phyloP scores from a whole-genome alignment of 2,797 vertebrate genomes.

The Micromesistius poutassou region DNA sequence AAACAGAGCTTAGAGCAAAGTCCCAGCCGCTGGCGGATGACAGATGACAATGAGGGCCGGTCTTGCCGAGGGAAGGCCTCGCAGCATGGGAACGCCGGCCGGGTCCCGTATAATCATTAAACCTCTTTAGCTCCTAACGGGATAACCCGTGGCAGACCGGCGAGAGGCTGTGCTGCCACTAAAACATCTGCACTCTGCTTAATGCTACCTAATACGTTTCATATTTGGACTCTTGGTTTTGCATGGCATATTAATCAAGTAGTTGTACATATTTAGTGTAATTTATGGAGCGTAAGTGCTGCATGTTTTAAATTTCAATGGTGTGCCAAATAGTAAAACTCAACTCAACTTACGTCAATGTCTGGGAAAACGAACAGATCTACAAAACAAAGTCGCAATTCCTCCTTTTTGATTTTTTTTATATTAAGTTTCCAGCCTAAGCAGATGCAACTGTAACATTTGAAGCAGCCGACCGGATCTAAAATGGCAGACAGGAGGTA shows the following conservation, averaged over 20 bases:
- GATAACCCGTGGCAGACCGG: conserved; percentile 55
- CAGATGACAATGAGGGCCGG: conserved; percentile 60
- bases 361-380: too few relatives aligned
- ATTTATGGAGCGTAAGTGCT: too few relatives aligned
- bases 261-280: too few relatives aligned
- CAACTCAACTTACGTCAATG: too few relatives aligned
- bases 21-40: conserved; percentile 59
- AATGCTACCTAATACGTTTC: conserved; percentile 31
- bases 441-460: conserved; percentile 21
- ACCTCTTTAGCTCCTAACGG: conserved; percentile 28
- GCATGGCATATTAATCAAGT: too few relatives aligned
- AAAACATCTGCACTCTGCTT: conserved; percentile 43
- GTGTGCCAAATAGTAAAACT: too few relatives aligned
- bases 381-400: too few relatives aligned
- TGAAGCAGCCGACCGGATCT: conserved; percentile 23
- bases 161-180: conserved; percentile 23
- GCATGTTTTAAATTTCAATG: too few relatives aligned
- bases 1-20: conserved; percentile 64
- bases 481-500: conserved; percentile 52
- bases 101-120: conserved; percentile 63
- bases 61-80: conserved; percentile 1
- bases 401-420: neutral
- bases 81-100: conserved; percentile 58
- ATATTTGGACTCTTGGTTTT: neutral
- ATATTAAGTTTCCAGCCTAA: neutral